Evolutionary conservation across 2,888 invertebrate genomes (phyloP), one percentile per base, ranked within the genome.

Genomic region (Subacronicta megacephala): DNA sequence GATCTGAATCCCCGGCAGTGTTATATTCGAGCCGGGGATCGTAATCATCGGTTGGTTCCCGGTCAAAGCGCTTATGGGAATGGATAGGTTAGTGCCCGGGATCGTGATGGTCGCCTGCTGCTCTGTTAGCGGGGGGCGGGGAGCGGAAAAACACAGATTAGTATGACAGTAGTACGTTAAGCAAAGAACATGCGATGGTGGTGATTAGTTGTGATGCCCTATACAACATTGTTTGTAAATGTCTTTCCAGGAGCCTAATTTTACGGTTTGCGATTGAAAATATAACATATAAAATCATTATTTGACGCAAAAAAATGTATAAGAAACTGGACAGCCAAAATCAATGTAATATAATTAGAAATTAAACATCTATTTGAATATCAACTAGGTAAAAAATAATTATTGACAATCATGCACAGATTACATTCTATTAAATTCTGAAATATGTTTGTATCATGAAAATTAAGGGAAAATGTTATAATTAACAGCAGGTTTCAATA

Each of bases 61-160:
- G 74, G 90, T 84, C 81, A 94, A 81, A 71, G 93, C 92, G 83
- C 89, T 90, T 80, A 94, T 77, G 50, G 96, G 96, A 75, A 96
- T 95, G 81, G 95, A 91, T 75, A 96, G 92, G 88, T 96, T 96
- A 79, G 95, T 95, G 82, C 95, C 96, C 55, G 95, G 95, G 76
- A 96, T 95, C 49, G 95, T 95, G 76, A 96, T 88, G 63, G 95
- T 92, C 69, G 95, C 92, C 84, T 91, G 92, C 79, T 93, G 94
- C 79, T 94, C 94, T 93, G 93, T 87, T 85, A 87, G 85, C 81
- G 80, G 77, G 71, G 79, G 63, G 79, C 77, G 70, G 75, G 76
- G 79, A 64, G 81, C 80, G 85, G 85, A 84, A 88, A 87, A 88
- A 90, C 87, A 90, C 77, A 84, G 80, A 93, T 93, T 93, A 93